Evolutionary conservation across 2,113 vertebrate genomes (phyloP), one percentile per base, ranked within the genome.

Genomic region (Lontra canadensis): DNA sequence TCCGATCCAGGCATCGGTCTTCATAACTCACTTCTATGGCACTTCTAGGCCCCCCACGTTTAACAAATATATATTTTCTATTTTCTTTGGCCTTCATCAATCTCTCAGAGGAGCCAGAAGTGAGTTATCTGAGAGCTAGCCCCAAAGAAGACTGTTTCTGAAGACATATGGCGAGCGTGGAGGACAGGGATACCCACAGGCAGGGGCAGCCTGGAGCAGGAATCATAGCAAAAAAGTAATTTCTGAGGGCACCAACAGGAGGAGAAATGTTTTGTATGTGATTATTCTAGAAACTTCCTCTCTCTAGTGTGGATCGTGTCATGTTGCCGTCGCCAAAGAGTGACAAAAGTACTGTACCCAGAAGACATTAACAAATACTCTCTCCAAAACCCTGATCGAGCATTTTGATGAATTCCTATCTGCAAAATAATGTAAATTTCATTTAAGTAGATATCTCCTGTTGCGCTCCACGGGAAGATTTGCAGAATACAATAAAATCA

Each of bases 21-120:
- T 25, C 63, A 63, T 65, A 92, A 61, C 20, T 79, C 86, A 94
- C 52, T 94, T 88, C 76, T 36, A 0, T 74, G 12, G 44, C 31
- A 34, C 34, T 39, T 36, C 47, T 31, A 25, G 63, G 83, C 55
- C n/a, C 23, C 65, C 42, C 21, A 7, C 47, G 83, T 95, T 86
- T 94, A 92, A 76, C 65, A 91, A n/a, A 65, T 47, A 39, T 74
- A 34, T 90, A 79, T 79, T 90, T 90, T 85, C 47, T 94, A 76
- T 76, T 91, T 97, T 69, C 63, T 57, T 92, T 88, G 34, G 23
- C 47, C 42, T 76, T 76, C 49, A 78, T 96, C 87, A 55, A n/a
- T 94, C 90, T 95, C 61, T 65, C 71, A 69, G 55, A 88, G 63
- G 47, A 73, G 52, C 36, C 49, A 74, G 21, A 44, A 52, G n/a